These are phyloP conservation scores for Drosophila repletoides DNA, from an alignment of 1,140 invertebrate genomes.

Conservation along the genomic window DNA sequence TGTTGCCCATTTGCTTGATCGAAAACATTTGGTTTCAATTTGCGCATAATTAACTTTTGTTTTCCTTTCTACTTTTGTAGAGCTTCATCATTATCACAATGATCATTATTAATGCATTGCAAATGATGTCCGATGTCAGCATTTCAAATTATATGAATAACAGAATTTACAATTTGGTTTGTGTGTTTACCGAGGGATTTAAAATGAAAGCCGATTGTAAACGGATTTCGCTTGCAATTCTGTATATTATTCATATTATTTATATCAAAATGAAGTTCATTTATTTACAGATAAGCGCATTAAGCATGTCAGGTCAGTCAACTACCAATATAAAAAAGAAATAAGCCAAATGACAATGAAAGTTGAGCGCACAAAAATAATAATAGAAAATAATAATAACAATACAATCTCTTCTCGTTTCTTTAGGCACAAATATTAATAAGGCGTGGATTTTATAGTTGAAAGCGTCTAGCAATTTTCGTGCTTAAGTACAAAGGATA, in stretches of 20 bases:
- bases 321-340: slow-evolving; percentile 4
- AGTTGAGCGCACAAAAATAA: background rate
- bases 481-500: too few species aligned
- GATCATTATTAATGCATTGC: background rate
- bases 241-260: background rate
- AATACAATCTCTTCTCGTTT: background rate
- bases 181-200: too few species aligned
- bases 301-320: slow-evolving; percentile 17
- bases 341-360: slow-evolving; percentile 1
- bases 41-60: slow-evolving; percentile 52
- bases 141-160: slow-evolving; percentile 7
- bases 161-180: background rate
- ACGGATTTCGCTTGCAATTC: slow-evolving; percentile 17
- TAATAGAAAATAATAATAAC: background rate
- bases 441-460: too few species aligned
- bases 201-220: slow-evolving; percentile 6
- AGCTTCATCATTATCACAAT: too few species aligned
- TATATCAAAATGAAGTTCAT: slow-evolving; percentile 1
- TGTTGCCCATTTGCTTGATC: slow-evolving; percentile 37
- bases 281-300: slow-evolving; percentile 20
- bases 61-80: background rate
- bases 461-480: too few species aligned
- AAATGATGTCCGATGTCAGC: background rate
- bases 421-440: too few species aligned
- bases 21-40: slow-evolving; percentile 56